Conservation (phyloP, 2,797 vertebrate species). For the Lepilemur ruficaudatus region DNA sequence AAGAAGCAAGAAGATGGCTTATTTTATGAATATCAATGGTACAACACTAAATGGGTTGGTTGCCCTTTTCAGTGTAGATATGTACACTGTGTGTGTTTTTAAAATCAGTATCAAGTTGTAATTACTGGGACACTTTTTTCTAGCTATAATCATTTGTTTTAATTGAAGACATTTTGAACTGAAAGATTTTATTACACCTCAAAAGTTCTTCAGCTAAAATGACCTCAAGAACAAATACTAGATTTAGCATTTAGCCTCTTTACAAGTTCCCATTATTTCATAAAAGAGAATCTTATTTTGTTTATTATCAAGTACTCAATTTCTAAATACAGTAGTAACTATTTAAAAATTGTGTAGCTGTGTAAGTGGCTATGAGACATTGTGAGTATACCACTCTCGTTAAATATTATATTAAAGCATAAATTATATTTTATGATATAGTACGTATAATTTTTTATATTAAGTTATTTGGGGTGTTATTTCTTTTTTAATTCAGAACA, state of each 20-base stretch:
- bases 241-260: slow-evolving; percentile 30
- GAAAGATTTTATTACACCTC: slow-evolving; percentile 1
- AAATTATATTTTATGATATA: slow-evolving; percentile 28
- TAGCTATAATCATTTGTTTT: slow-evolving; percentile 12
- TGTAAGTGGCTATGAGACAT: slow-evolving; percentile 15
- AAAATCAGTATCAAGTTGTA: slow-evolving; percentile 38
- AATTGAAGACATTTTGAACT: neutral
- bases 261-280: neutral
- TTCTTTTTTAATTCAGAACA: slow-evolving; percentile 47
- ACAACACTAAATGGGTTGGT: neutral
- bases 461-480: neutral
- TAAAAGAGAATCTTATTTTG: slow-evolving; percentile 28
- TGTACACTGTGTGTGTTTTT: neutral
- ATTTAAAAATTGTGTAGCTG: slow-evolving; percentile 35
- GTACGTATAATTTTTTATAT: slow-evolving; percentile 1
- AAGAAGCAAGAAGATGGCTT: neutral
- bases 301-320: slow-evolving; percentile 34
- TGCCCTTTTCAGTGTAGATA: neutral
- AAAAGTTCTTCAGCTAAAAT: slow-evolving; percentile 33
- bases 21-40: slow-evolving; percentile 1
- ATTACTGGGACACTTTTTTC: slow-evolving; percentile 30
- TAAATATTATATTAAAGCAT: slow-evolving; percentile 43
- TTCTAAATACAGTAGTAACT: slow-evolving; percentile 48
- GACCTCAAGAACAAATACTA: slow-evolving; percentile 27
- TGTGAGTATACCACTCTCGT: neutral